Evolutionary conservation across 2,888 invertebrate genomes (phyloP).

Genomic region (Tetropium fuscum): DNA sequence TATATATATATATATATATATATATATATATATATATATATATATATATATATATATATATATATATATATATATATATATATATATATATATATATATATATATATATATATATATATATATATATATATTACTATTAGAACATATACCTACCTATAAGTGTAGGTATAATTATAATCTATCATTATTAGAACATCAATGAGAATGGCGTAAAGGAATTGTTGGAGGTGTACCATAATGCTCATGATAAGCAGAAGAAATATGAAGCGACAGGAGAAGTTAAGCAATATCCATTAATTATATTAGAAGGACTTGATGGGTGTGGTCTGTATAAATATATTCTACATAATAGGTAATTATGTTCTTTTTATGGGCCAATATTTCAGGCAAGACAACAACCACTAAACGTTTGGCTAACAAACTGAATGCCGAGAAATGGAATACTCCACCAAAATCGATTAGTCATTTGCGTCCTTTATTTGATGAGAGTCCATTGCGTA

Average conservation of each 20-base stretch:
- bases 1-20: too few relatives aligned
- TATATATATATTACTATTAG: too few relatives aligned
- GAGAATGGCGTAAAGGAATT: slow-evolving; percentile 51
- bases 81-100: too few relatives aligned
- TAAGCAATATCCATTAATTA: slow-evolving; percentile 62
- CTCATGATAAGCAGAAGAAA: slow-evolving; percentile 35
- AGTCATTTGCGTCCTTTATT: slow-evolving; percentile 59
- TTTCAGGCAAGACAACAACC: slow-evolving; percentile 65
- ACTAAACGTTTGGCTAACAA: slow-evolving; percentile 57
- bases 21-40: too few relatives aligned
- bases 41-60: too few relatives aligned
- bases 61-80: too few relatives aligned
- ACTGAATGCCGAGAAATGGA: slow-evolving; percentile 55
- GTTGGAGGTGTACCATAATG: slow-evolving; percentile 52
- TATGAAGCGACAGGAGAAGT: slow-evolving; percentile 28
- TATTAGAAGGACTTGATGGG: slow-evolving; percentile 67
- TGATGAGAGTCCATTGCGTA: slow-evolving; percentile 57
- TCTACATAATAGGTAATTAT: neutral
- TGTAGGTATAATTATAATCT: too few relatives aligned
- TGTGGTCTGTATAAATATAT: slow-evolving; percentile 57
- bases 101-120: too few relatives aligned
- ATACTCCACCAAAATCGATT: slow-evolving; percentile 64
- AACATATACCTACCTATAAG: too few relatives aligned
- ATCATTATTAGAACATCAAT: slow-evolving; percentile 47
- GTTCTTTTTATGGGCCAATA: neutral